Percentiles rank a stretch among this genome's conserved stretches.
Evolutionary conservation across 2,888 invertebrate species (phyloP).

Genomic region (Zaprionus bogoriensis): DNA sequence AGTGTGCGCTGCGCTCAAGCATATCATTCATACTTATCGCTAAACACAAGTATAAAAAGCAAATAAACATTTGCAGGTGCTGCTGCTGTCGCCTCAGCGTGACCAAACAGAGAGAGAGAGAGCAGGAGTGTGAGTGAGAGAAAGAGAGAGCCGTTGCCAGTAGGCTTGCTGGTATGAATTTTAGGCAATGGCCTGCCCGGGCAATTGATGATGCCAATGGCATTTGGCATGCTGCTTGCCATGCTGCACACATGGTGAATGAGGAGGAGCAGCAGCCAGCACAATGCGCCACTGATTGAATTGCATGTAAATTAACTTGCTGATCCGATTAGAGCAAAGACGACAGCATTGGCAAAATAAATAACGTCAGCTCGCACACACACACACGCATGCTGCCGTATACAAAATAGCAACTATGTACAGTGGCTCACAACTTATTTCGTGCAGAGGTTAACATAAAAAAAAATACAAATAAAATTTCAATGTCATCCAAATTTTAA

Average conservation of each 20-base stretch:
- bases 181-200: conserved; percentile 15
- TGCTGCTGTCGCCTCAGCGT: background rate
- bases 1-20: conserved; percentile 20
- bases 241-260: conserved; percentile 29
- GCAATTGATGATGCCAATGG: conserved; percentile 46
- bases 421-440: too few species aligned
- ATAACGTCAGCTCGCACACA: conserved; percentile 27
- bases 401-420: background rate
- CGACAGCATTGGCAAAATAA: conserved; percentile 37
- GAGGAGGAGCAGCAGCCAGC: conserved; percentile 12
- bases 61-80: conserved; percentile 21
- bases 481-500: too few species aligned
- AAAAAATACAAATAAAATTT: too few species aligned
- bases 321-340: conserved; percentile 68
- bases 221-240: conserved; percentile 25
- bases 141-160: too few species aligned
- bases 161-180: conserved; percentile 9
- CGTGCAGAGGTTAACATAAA: too few species aligned
- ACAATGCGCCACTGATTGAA: conserved; percentile 70
- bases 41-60: conserved; percentile 7
- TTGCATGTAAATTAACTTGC: conserved; percentile 75
- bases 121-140: background rate
- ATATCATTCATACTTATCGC: conserved; percentile 37
- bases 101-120: background rate
- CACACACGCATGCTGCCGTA: background rate